These are phyloP conservation scores for Ochotona princeps DNA, from an alignment of 2,113 vertebrate genomes.

Conservation along the genomic window DNA sequence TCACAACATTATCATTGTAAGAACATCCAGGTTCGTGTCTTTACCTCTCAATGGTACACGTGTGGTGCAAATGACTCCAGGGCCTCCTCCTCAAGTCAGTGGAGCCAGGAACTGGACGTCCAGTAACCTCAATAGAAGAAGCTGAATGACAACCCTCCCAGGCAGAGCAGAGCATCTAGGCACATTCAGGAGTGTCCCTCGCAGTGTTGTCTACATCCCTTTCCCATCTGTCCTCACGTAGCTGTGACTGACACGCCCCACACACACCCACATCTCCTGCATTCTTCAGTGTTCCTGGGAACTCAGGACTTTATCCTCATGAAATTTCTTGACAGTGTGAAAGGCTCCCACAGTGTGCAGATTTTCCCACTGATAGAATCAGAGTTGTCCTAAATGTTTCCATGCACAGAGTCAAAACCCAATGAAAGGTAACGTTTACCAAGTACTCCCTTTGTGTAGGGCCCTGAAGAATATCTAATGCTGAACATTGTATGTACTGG, in stretches of 20 bases:
- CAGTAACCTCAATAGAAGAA: neutral
- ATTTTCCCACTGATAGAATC: slow-evolving; percentile 5
- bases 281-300: neutral
- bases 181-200: slow-evolving; percentile 17
- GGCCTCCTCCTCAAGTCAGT: neutral
- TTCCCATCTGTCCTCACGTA: neutral
- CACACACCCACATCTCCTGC: neutral
- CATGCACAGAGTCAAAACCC: neutral
- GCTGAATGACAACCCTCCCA: neutral
- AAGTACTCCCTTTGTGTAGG: neutral
- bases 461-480: neutral
- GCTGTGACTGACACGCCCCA: slow-evolving; percentile 32
- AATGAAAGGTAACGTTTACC: neutral
- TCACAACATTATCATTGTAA: neutral
- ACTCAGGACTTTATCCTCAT: neutral
- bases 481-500: neutral
- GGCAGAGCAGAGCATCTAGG: neutral
- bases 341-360: slow-evolving; percentile 8
- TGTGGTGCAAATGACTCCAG: neutral
- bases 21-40: neutral
- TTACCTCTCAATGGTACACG: neutral
- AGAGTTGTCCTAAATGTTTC: slow-evolving; percentile 10
- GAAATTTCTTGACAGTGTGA: neutral
- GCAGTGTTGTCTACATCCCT: neutral
- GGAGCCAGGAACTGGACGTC: neutral